Percentiles rank a stretch among this genome's conserved stretches.
Conservation (phyloP, 2,113 vertebrate species). For the Apodemus sylvaticus region DNA sequence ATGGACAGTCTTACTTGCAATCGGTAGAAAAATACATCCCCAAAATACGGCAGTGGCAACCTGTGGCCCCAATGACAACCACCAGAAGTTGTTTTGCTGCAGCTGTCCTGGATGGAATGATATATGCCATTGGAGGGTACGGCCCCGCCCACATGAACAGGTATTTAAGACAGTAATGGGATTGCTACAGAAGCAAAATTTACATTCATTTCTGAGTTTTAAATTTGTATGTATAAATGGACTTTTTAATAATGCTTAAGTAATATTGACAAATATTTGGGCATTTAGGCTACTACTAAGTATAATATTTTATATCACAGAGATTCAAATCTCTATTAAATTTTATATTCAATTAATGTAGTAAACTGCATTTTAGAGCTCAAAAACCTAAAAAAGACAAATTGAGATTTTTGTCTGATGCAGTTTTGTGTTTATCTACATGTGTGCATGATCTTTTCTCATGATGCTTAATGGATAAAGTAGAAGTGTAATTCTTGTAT, state of each 20-base stretch:
- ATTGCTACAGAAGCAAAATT: conserved; percentile 26
- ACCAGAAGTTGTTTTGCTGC: conserved; percentile 97
- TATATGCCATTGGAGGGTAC: conserved; percentile 97
- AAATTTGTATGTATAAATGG: conserved; percentile 4
- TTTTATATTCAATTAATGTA: conserved; percentile 32
- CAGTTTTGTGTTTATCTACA: neutral
- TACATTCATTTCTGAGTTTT: conserved; percentile 53
- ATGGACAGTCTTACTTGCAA: conserved; percentile 96
- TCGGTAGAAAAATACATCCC: conserved; percentile 98
- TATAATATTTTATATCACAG: conserved; percentile 38
- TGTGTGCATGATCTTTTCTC: neutral
- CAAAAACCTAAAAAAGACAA: conserved; percentile 40
- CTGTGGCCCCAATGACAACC: conserved; percentile 96
- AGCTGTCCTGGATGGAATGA: conserved; percentile 95
- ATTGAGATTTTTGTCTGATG: neutral
- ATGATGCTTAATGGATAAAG: conserved; percentile 5
- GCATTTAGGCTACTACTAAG: conserved; percentile 18
- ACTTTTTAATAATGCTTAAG: conserved; percentile 27
- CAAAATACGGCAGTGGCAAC: conserved; percentile 95
- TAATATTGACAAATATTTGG: neutral
- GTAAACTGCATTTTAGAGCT: conserved; percentile 49
- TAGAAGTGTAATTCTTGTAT: conserved; percentile 28
- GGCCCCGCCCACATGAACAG: conserved; percentile 99
- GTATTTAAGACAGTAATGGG: conserved; percentile 79
- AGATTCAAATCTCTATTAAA: conserved; percentile 39